These are phyloP conservation scores for Lobophora halterata DNA, from an alignment of 2,888 invertebrate genomes.

Conservation along the genomic window DNA sequence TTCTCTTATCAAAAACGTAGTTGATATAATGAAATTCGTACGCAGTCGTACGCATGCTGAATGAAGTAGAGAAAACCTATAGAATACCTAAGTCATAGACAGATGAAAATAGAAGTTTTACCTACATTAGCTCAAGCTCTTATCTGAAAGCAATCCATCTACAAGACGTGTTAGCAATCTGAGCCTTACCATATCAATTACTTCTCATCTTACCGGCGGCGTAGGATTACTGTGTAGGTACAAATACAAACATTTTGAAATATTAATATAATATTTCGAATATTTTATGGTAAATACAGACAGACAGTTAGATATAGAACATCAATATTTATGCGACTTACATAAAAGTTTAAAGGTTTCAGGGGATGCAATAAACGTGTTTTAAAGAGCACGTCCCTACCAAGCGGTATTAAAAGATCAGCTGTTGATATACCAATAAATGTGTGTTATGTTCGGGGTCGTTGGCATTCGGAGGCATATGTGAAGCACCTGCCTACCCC, in stretches of 20 bases:
- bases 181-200: conserved; percentile 8
- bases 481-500: conserved; percentile 71
- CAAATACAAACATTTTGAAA: too few relatives aligned
- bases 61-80: too few relatives aligned
- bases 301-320: neutral
- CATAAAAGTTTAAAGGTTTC: conserved; percentile 25
- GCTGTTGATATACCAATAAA: conserved; percentile 40
- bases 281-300: too few relatives aligned
- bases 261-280: too few relatives aligned
- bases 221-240: too few relatives aligned
- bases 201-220: conserved; percentile 15
- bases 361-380: conserved; percentile 28
- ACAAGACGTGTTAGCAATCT: conserved; percentile 8
- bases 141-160: conserved; percentile 9
- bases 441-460: conserved; percentile 47
- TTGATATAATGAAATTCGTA: too few relatives aligned
- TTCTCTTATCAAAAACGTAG: too few relatives aligned
- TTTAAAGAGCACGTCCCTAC: conserved; percentile 28
- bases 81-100: too few relatives aligned
- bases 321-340: conserved; percentile 20
- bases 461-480: conserved; percentile 76
- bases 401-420: conserved; percentile 43
- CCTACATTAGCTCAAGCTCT: too few relatives aligned
- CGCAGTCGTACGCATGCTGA: too few relatives aligned
- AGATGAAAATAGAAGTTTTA: too few relatives aligned